Evolutionary conservation across 2,113 vertebrate species (phyloP).

Genomic region (Aptenodytes patagonicus): DNA sequence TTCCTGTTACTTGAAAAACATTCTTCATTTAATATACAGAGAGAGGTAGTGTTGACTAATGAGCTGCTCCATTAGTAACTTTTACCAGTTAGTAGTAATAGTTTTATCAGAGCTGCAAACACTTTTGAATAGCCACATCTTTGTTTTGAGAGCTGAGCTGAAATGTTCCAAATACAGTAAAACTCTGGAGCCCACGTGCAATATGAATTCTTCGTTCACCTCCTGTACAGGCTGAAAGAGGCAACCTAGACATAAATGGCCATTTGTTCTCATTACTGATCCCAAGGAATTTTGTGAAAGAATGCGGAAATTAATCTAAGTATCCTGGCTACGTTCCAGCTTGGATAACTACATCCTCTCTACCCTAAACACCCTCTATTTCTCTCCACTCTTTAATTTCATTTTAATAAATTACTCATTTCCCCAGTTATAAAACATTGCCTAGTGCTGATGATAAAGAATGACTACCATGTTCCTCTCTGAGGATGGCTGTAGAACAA

Average conservation of each 20-base stretch:
- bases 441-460: neutral
- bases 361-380: neutral
- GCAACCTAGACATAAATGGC: slow-evolving; percentile 11
- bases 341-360: neutral
- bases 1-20: slow-evolving; percentile 70
- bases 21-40: slow-evolving; percentile 60
- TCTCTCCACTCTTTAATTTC: slow-evolving; percentile 5
- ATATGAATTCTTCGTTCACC: slow-evolving; percentile 24
- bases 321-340: neutral
- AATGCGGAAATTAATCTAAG: slow-evolving; percentile 14
- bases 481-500: neutral
- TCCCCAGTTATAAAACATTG: slow-evolving; percentile 18
- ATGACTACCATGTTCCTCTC: neutral
- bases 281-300: slow-evolving; percentile 21
- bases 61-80: slow-evolving; percentile 62
- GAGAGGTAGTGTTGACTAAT: slow-evolving; percentile 62
- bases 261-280: slow-evolving; percentile 30
- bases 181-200: neutral
- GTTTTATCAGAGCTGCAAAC: slow-evolving; percentile 60
- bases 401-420: slow-evolving; percentile 35
- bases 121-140: slow-evolving; percentile 57
- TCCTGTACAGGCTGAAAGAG: slow-evolving; percentile 8
- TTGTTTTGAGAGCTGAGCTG: slow-evolving; percentile 37
- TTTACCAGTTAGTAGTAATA: slow-evolving; percentile 59
- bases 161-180: slow-evolving; percentile 6